phyloP scores from a whole-genome alignment of 2,888 invertebrate genomes.

The Drosophila melanosoma region DNA sequence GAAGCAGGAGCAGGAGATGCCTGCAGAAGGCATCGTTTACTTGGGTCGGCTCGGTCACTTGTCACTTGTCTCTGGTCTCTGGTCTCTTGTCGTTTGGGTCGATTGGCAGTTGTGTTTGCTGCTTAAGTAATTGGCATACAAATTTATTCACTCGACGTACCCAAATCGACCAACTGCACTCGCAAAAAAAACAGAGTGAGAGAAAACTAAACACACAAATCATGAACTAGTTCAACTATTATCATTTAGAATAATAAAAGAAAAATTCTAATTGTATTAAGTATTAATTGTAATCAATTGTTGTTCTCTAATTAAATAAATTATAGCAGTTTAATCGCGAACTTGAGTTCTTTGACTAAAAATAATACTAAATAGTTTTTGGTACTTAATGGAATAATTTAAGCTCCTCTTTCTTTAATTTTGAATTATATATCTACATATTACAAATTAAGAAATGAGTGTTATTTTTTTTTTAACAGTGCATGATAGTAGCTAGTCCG shows the following conservation, averaged over 20 bases:
- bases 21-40: constrained; percentile 42
- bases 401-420: neutral
- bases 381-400: neutral
- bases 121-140: constrained; percentile 78
- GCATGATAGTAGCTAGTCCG: constrained; percentile 1
- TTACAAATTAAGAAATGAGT: neutral
- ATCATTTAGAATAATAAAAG: no score
- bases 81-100: constrained; percentile 50
- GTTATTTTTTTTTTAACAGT: neutral
- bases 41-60: constrained; percentile 67
- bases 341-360: neutral
- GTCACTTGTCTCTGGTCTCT: constrained; percentile 14
- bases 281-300: neutral
- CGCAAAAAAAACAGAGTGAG: neutral
- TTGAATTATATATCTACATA: neutral
- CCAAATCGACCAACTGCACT: neutral
- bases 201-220: neutral
- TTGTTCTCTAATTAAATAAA: neutral
- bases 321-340: neutral
- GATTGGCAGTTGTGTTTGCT: constrained; percentile 61
- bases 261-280: neutral
- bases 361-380: neutral
- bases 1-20: neutral
- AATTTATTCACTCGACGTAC: constrained; percentile 58
- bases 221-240: neutral